phyloP scores from a whole-genome alignment of 1,140 invertebrate species.

The Drosophila sechellia region DNA sequence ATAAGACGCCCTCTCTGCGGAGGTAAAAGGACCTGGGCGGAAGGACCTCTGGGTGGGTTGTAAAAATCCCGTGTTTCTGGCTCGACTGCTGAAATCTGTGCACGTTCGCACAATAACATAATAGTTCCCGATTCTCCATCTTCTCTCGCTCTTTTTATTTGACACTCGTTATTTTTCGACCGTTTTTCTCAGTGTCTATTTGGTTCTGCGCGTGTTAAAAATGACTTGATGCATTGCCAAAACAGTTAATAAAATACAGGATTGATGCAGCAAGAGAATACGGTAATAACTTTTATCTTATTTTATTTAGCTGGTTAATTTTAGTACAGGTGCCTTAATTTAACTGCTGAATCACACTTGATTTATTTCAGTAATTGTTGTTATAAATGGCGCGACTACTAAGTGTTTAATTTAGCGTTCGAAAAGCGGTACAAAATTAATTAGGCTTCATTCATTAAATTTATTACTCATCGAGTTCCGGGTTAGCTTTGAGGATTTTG shows the following conservation, averaged over 20 bases:
- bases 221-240: conserved; percentile 47
- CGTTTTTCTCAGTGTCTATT: conserved; percentile 31
- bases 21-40: not conserved
- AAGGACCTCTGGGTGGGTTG: not conserved
- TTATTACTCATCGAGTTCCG: not conserved
- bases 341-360: not conserved
- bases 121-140: conserved; percentile 69
- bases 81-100: conserved; percentile 64
- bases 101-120: conserved; percentile 82
- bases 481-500: not conserved
- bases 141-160: conserved; percentile 1
- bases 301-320: too few relatives aligned
- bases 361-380: conserved; percentile 2
- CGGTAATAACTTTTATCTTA: not conserved
- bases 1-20: conserved; percentile 61
- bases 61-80: conserved; percentile 20
- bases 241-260: too few relatives aligned
- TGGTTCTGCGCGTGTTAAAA: conserved; percentile 41
- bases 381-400: not conserved
- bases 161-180: conserved; percentile 49
- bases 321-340: not conserved
- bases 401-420: not conserved
- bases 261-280: not conserved
- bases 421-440: not conserved
- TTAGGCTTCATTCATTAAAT: not conserved